Percentiles rank a stretch among this genome's conserved stretches.
Evolutionary conservation across 92 coral and sea anemone species (phyloP).

Genomic region (Porites cylindrica): DNA sequence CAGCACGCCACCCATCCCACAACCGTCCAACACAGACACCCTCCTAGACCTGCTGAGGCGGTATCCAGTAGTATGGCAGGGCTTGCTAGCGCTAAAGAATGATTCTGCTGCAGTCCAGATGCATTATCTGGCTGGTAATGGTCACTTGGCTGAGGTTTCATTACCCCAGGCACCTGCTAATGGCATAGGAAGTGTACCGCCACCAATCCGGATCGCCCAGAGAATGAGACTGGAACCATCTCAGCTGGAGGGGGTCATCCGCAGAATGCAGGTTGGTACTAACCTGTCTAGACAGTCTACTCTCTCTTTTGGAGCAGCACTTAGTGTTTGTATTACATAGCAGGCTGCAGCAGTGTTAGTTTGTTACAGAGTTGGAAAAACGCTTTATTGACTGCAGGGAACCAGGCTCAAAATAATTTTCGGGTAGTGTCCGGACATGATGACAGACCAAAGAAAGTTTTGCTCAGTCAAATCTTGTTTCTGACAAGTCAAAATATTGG

Average conservation of each 20-base stretch:
- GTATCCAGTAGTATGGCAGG: slow-evolving; percentile 99
- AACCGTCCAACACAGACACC: slow-evolving; percentile 85
- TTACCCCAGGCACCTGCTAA: slow-evolving; percentile 83
- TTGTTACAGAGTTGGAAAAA: too few relatives aligned
- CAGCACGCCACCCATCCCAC: slow-evolving; percentile 68
- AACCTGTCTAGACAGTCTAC: too few relatives aligned
- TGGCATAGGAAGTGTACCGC: slow-evolving; percentile 76
- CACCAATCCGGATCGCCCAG: slow-evolving; percentile 95
- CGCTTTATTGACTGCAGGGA: too few relatives aligned
- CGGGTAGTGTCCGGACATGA: too few relatives aligned
- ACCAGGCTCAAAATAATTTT: too few relatives aligned
- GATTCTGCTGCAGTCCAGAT: slow-evolving; percentile 98
- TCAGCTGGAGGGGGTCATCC: slow-evolving; percentile 95
- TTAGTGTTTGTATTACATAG: too few relatives aligned
- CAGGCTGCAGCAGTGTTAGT: too few relatives aligned
- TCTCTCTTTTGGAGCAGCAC: neutral
- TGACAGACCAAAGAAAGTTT: too few relatives aligned
- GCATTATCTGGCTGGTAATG: slow-evolving; percentile 96
- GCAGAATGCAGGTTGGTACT: slow-evolving; percentile 92
- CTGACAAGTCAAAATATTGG: too few relatives aligned
- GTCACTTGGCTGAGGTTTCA: slow-evolving; percentile 91
- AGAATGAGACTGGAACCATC: slow-evolving; percentile 97
- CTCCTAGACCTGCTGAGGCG: slow-evolving; percentile 93
- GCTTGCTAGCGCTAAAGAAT: slow-evolving; percentile 93
- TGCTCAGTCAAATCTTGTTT: too few relatives aligned